Evolutionary conservation across 1,140 invertebrate species (phyloP).

Genomic region (Dryas iulia): DNA sequence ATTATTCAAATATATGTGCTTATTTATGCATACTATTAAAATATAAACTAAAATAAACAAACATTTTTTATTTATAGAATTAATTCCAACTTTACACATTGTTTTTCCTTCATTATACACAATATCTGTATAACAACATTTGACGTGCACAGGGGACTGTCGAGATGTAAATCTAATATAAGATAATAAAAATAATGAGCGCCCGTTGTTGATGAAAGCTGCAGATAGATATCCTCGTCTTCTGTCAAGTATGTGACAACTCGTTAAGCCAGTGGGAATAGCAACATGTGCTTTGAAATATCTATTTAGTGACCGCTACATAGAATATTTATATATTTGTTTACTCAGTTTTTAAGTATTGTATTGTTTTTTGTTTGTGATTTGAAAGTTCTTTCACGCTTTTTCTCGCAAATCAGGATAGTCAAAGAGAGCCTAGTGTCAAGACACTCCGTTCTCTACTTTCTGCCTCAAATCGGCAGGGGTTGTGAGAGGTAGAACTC

Average conservation of each 20-base stretch:
- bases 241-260: slow-evolving; percentile 19
- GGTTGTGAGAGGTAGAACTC: too few species aligned
- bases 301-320: slow-evolving; percentile 4
- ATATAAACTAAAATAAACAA: too few species aligned
- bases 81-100: too few species aligned
- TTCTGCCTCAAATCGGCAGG: too few species aligned
- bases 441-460: too few species aligned
- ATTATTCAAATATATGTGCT: too few species aligned
- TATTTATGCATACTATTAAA: too few species aligned
- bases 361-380: background rate
- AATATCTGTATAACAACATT: background rate
- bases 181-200: slow-evolving; percentile 22
- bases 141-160: slow-evolving; percentile 1
- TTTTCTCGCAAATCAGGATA: too few species aligned
- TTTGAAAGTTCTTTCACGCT: too few species aligned
- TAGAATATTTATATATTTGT: too few species aligned
- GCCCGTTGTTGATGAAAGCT: slow-evolving; percentile 13
- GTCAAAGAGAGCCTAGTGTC: too few species aligned
- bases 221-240: slow-evolving; percentile 20
- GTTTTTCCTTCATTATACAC: background rate
- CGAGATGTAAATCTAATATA: slow-evolving; percentile 20
- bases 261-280: slow-evolving; percentile 24
- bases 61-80: background rate
- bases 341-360: background rate
- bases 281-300: slow-evolving; percentile 22